Percentiles rank a stretch among this genome's conserved stretches.
These are phyloP conservation scores for Tylochromis polylepis DNA, from an alignment of 2,113 vertebrate genomes.

Conservation along the genomic window DNA sequence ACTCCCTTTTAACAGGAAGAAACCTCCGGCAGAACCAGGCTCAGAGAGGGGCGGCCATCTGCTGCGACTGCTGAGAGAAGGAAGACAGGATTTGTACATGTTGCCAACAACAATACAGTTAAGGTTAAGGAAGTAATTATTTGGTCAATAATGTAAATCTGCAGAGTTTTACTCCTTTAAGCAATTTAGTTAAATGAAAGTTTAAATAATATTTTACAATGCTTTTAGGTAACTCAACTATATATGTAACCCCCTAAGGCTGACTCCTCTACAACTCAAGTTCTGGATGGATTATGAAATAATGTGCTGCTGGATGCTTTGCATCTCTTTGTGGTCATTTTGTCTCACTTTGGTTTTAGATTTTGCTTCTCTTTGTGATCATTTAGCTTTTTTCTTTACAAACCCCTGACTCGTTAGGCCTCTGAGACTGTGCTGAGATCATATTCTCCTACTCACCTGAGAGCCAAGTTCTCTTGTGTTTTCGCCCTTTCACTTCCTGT, in stretches of 20 bases:
- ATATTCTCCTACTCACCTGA: background rate
- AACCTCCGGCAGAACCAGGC: too few relatives aligned
- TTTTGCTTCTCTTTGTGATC: background rate
- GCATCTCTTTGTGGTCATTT: background rate
- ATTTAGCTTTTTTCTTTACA: background rate
- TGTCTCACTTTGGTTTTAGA: too few relatives aligned
- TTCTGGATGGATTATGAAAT: background rate
- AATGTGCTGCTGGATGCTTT: background rate
- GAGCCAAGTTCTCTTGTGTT: background rate
- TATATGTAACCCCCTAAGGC: background rate
- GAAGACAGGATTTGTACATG: too few relatives aligned
- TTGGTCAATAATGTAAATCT: background rate
- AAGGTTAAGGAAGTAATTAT: background rate
- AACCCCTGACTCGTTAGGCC: background rate
- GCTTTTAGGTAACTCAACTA: background rate
- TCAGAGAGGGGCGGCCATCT: too few relatives aligned
- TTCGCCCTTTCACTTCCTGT: slow-evolving; percentile 62
- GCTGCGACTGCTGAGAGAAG: too few relatives aligned
- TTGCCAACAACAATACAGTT: too few relatives aligned
- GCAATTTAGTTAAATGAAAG: background rate
- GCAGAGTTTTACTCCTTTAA: background rate
- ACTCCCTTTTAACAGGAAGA: too few relatives aligned
- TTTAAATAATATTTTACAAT: background rate
- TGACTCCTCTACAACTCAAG: background rate
- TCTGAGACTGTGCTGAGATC: background rate